Percentiles rank a stretch among this genome's conserved stretches.
phyloP scores from a whole-genome alignment of 2,888 invertebrate genomes.

The Zelleria hepariella region DNA sequence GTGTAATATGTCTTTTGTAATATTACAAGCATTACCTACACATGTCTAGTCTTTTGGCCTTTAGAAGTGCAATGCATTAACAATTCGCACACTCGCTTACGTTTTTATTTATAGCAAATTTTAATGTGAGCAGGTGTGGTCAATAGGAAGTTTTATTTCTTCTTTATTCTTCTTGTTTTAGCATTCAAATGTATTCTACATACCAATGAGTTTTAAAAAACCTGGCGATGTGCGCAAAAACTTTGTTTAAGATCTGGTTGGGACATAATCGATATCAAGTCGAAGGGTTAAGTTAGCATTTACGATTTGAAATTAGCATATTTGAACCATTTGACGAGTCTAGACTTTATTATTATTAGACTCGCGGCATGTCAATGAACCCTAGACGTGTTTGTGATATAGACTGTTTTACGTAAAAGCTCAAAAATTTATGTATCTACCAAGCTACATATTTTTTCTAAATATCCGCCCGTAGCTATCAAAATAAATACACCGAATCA shows the following conservation, averaged over 20 bases:
- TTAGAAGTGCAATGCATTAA: neutral
- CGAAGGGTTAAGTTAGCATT: slow-evolving; percentile 16
- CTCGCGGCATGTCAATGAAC: slow-evolving; percentile 30
- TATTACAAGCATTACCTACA: too few relatives aligned
- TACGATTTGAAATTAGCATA: slow-evolving; percentile 40
- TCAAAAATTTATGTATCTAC: too few relatives aligned
- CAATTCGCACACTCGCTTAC: neutral
- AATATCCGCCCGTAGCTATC: too few relatives aligned
- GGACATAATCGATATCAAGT: neutral
- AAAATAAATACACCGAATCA: too few relatives aligned
- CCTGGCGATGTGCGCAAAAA: neutral
- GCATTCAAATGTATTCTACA: neutral
- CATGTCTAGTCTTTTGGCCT: neutral
- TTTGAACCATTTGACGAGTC: slow-evolving; percentile 47
- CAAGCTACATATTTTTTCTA: too few relatives aligned
- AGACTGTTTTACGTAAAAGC: neutral
- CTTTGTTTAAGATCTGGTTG: neutral
- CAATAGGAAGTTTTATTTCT: neutral
- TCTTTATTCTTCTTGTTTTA: too few relatives aligned
- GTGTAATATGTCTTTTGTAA: too few relatives aligned
- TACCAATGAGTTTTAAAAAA: neutral
- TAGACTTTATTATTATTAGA: slow-evolving; percentile 45
- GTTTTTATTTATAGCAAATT: neutral
- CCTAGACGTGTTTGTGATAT: slow-evolving; percentile 21
- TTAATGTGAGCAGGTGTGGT: neutral